Base-by-base conservation (phyloP, 2,888 invertebrate species). In the Camptogramma bilineatum region DNA sequence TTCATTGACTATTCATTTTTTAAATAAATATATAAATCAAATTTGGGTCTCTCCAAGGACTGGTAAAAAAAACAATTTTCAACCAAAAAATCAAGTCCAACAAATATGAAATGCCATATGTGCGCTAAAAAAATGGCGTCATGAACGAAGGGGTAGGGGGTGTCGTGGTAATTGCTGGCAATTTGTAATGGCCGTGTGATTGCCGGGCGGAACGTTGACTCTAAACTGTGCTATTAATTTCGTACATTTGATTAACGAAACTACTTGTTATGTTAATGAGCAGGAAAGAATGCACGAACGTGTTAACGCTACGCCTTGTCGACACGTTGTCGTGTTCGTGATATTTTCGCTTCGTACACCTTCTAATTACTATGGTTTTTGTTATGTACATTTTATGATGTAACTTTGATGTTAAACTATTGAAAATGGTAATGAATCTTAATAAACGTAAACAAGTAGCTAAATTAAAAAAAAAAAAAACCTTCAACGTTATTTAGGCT, bases 181-280 rank as follows among this genome's bases (percentile, higher is more conserved):
- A 92, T 92, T 92, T 92, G 91, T 91, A 91, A 91, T 90, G 86
- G 86, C 86, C 87, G 84, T 88, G 89, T 88, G 92, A 91, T 91
- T 91, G 90, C 88, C 84, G 84, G 85, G 86, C 83, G 89, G 86
- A 87, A 90, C 90, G 89, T 84, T 82, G 86, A 80, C 84, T 89
- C 89, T 91, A 92, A 92, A 90, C 91, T 90, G 84, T 84, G 86
- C 92, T 87, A 91, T 93, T 93, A 92, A 92, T 92, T 92, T 91
- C 87, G 90, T 92, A 91, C 91, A 92, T 93, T 93, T 93, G 91
- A 92, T 93, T 91, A 92, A 92, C 91, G 91, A 88, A 92, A 92
- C 90, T 91, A 91, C 91, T 91, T 91, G 91, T 92, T 93, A 92
- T 92, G 90, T 79, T 90, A 92, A 93, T 92, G 90, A 90, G 90